Evolutionary conservation across 2,113 vertebrate genomes (phyloP).

Genomic region (Tachysurus vachellii): DNA sequence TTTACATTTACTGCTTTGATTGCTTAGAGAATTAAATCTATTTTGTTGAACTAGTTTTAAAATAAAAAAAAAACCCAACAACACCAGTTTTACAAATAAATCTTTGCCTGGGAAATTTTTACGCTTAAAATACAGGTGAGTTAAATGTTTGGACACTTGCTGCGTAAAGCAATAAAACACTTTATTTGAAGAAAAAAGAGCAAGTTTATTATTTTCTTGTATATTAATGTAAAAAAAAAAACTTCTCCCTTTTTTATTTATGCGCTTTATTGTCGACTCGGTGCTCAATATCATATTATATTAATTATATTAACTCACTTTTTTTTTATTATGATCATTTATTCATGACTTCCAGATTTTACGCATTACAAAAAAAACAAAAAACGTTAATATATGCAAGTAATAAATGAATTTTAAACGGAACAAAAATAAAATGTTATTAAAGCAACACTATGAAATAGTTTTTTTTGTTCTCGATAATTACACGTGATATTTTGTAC

Average conservation of each 20-base stretch:
- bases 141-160: background rate
- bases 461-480: background rate
- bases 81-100: background rate
- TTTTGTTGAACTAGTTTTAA: background rate
- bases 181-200: background rate
- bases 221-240: background rate
- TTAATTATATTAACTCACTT: background rate
- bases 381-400: background rate
- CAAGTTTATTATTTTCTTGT: background rate
- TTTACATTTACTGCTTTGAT: background rate
- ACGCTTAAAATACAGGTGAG: background rate
- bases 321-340: background rate
- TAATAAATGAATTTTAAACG: background rate
- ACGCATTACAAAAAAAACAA: too few relatives aligned
- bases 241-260: background rate
- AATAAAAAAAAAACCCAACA: background rate
- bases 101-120: background rate
- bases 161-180: background rate
- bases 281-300: background rate
- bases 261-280: too few relatives aligned
- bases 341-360: too few relatives aligned
- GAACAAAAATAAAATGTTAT: background rate
- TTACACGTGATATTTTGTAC: background rate
- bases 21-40: background rate
- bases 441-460: background rate